Conservation (phyloP, 1,140 invertebrate genomes). For the Drosophila funebris region DNA sequence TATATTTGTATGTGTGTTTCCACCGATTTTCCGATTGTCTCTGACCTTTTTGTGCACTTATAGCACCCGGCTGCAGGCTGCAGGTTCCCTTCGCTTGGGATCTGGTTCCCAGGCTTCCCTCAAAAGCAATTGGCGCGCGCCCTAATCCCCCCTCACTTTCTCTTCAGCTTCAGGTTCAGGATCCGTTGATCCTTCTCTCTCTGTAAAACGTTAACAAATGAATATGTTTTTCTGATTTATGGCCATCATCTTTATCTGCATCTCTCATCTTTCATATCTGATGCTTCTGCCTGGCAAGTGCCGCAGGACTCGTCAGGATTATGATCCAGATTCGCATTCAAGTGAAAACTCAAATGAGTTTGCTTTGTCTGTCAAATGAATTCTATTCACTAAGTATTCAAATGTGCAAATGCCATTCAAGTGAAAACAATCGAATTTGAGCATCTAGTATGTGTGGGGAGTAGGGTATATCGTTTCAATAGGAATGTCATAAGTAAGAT, state of each 20-base stretch:
- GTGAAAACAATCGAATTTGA: constrained; percentile 1
- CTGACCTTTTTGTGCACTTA: constrained; percentile 38
- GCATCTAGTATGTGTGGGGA: no score
- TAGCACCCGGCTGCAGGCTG: constrained; percentile 20
- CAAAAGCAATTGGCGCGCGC: constrained; percentile 31
- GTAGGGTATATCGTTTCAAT: no score
- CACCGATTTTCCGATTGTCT: constrained; percentile 14
- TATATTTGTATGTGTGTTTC: background rate
- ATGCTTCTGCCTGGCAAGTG: constrained; percentile 3
- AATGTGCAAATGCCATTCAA: background rate
- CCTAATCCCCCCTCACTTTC: constrained; percentile 15
- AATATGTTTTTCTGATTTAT: constrained; percentile 17
- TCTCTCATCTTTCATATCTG: background rate
- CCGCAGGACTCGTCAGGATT: background rate
- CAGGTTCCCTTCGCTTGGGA: background rate
- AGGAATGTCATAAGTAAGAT: no score
- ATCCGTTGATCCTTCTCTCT: constrained; percentile 2
- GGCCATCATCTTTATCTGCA: constrained; percentile 1
- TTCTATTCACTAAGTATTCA: background rate
- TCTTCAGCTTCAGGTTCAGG: background rate
- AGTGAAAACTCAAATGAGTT: background rate
- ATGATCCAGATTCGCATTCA: background rate
- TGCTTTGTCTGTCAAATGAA: background rate
- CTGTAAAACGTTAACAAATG: constrained; percentile 6
- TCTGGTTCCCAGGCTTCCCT: constrained; percentile 26